A percentile compares a stretch with the other conserved stretches of the same genome.
phyloP scores from a whole-genome alignment of 2,113 vertebrate species.

The Rhagologus leucostigma region DNA sequence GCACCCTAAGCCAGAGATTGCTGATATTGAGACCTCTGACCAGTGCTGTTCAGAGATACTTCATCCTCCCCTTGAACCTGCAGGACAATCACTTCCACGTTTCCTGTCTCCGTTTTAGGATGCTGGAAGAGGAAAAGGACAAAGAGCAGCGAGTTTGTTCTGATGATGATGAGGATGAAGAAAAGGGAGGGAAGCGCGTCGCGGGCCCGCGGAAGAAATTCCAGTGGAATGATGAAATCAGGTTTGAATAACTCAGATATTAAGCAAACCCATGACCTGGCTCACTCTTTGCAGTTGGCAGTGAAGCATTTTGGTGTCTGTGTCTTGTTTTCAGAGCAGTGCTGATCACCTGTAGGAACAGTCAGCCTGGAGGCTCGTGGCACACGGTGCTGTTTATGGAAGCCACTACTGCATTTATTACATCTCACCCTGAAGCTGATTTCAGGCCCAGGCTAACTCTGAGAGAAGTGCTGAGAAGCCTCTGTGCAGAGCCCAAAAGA shows the following conservation, averaged over 20 bases:
- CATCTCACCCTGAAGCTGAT: not conserved
- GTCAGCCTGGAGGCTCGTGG: not conserved
- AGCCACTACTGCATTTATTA: not conserved
- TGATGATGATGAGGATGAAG: conserved; percentile 84
- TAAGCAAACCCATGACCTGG: not conserved
- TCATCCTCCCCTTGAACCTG: not conserved
- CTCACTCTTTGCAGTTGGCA: not conserved
- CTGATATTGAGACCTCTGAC: not conserved
- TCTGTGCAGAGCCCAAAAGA: not conserved
- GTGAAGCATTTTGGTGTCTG: not conserved
- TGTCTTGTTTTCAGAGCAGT: not conserved
- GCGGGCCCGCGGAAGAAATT: conserved; percentile 88
- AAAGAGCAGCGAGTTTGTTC: conserved; percentile 78
- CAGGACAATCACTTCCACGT: not conserved
- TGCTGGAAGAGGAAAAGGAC: conserved; percentile 83
- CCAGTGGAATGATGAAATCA: conserved; percentile 92
- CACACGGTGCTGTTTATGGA: not conserved
- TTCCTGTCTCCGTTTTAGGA: conserved; percentile 62
- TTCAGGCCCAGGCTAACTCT: not conserved
- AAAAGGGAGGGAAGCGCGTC: conserved; percentile 77
- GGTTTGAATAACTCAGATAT: conserved; percentile 68
- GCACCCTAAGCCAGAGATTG: not conserved
- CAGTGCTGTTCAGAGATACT: not conserved
- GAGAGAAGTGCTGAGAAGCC: not conserved
- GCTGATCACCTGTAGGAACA: not conserved